Conservation (phyloP, 2,113 vertebrate genomes). For the Hippolais icterina region DNA sequence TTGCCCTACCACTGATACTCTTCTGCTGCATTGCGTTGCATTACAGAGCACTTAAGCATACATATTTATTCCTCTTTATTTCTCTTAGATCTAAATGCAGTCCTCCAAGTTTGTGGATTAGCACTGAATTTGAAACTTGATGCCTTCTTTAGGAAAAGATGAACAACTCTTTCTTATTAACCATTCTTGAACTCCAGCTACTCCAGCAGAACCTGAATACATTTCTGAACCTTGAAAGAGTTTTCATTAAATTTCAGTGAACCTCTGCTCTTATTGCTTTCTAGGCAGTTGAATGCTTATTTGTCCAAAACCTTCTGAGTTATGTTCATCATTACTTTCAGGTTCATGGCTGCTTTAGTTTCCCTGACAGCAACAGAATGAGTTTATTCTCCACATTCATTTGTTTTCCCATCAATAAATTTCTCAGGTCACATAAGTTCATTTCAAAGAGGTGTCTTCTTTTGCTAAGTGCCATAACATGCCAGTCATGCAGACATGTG, state of each 20-base stretch:
- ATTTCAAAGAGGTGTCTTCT: background rate
- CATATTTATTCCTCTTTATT: background rate
- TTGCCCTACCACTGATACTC: background rate
- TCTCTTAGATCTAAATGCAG: background rate
- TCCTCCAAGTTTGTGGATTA: background rate
- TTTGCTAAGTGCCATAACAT: background rate
- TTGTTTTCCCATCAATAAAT: background rate
- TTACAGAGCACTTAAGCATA: background rate
- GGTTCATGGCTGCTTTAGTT: background rate
- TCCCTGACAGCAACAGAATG: background rate
- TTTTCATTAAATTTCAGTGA: background rate
- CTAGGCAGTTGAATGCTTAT: background rate
- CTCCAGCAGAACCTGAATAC: background rate
- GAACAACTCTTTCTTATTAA: background rate
- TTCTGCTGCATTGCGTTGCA: background rate
- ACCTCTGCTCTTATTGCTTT: background rate
- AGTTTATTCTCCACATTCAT: background rate
- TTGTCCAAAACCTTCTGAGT: conserved; percentile 5
- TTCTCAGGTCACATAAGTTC: background rate
- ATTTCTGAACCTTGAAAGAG: background rate
- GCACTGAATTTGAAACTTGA: background rate
- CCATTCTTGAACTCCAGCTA: background rate
- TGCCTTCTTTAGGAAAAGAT: background rate
- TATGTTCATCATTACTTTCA: background rate
- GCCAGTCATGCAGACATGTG: background rate